phyloP scores from a whole-genome alignment of 1,140 invertebrate species.

The Drosophila ficusphila region DNA sequence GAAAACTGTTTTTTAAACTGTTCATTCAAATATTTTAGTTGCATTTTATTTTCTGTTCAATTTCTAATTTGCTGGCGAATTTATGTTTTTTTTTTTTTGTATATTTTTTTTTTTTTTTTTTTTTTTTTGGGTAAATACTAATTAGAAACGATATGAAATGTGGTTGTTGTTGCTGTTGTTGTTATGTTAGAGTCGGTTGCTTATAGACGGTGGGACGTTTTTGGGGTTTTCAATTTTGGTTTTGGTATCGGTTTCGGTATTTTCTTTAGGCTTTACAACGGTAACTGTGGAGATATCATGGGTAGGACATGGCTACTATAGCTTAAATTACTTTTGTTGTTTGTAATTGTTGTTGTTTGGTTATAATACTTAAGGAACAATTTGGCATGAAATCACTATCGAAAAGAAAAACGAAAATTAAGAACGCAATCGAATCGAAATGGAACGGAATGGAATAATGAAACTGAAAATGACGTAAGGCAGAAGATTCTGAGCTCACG shows the following conservation, averaged over 20 bases:
- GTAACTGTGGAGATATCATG: conserved; percentile 27
- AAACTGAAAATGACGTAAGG: conserved; percentile 9
- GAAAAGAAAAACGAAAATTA: conserved; percentile 22
- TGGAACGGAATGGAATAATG: conserved; percentile 4
- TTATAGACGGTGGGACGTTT: conserved; percentile 17
- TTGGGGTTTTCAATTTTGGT: conserved; percentile 2
- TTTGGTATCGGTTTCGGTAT: conserved; percentile 5
- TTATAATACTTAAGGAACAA: conserved; percentile 40
- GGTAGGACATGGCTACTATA: conserved; percentile 37
- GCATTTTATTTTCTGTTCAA: conserved; percentile 35
- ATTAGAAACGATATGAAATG: conserved; percentile 79
- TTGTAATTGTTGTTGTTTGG: conserved; percentile 58
- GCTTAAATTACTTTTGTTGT: conserved; percentile 38
- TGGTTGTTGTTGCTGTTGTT: conserved; percentile 78
- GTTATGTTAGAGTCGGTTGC: conserved; percentile 63
- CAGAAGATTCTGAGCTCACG: conserved; percentile 12
- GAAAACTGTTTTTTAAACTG: conserved; percentile 56
- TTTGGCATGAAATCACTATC: conserved; percentile 25
- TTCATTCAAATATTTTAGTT: conserved; percentile 45
- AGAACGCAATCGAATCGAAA: neutral
- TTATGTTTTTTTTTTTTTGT: conserved; percentile 38
- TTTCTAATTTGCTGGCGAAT: conserved; percentile 60
- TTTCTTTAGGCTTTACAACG: conserved; percentile 12
- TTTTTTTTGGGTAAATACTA: conserved; percentile 33
- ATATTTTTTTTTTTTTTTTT: conserved; percentile 27